Conservation (phyloP, 92 coral and sea anemone species). For the Phymanthus crucifer region DNA sequence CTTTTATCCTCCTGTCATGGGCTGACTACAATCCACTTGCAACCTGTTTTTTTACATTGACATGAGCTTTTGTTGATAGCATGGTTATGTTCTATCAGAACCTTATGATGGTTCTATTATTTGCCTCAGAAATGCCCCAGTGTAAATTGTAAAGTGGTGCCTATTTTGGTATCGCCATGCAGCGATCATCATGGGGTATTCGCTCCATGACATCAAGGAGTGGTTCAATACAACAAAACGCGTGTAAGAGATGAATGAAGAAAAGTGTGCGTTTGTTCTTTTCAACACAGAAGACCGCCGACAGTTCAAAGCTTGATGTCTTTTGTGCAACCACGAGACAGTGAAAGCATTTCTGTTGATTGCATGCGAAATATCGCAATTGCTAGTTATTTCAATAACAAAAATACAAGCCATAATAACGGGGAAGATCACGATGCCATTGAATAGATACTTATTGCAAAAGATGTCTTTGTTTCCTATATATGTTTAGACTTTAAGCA, state of each 20-base stretch:
- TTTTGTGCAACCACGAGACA: conserved; percentile 37
- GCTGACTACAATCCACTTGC: conserved; percentile 5
- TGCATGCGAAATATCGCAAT: conserved; percentile 21
- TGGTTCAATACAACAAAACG: conserved; percentile 25
- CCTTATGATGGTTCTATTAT: conserved; percentile 7
- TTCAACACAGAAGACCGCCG: conserved; percentile 10
- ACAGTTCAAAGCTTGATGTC: conserved; percentile 27
- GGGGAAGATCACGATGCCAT: neutral
- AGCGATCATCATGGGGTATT: conserved; percentile 18
- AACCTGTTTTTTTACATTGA: conserved; percentile 9
- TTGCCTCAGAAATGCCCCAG: conserved; percentile 7
- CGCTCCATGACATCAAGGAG: conserved; percentile 31
- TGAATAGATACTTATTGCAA: conserved; percentile 21
- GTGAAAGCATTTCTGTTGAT: conserved; percentile 18
- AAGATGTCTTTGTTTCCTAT: conserved; percentile 14
- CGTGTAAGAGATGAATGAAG: conserved; percentile 3
- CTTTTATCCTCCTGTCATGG: conserved; percentile 16
- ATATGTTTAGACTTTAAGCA: conserved; percentile 16
- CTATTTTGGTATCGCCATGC: conserved; percentile 11
- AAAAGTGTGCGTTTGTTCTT: conserved; percentile 26
- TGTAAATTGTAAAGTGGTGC: conserved; percentile 19
- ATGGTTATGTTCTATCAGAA: conserved; percentile 16
- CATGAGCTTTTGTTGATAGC: conserved; percentile 12
- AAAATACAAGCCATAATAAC: neutral
- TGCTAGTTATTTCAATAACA: neutral